Evolutionary conservation across 35 echinoderm and acorn worm species (phyloP).

Genomic region (Holothuria glaberrima): DNA sequence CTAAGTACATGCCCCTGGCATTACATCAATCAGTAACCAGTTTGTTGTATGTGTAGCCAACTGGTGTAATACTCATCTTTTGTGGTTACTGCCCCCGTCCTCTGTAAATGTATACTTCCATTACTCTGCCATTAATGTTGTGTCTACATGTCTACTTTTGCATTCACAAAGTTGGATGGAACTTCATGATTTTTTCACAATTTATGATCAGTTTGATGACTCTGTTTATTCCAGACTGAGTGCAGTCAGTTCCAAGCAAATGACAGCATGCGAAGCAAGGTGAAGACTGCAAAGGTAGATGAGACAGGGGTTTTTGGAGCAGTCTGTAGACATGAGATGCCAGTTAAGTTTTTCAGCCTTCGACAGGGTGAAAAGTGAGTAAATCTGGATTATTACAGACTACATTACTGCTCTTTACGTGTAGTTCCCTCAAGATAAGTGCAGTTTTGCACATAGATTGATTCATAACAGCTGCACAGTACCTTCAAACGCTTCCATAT

Average conservation of each 20-base stretch:
- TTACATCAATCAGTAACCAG: too few species aligned
- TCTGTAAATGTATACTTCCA: too few species aligned
- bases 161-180: too few species aligned
- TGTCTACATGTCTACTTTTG: too few species aligned
- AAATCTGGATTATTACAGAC: background rate
- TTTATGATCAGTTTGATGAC: background rate
- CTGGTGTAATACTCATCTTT: too few species aligned
- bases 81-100: too few species aligned
- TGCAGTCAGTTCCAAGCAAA: conserved; percentile 33
- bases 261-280: background rate
- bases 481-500: background rate
- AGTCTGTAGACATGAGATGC: conserved; percentile 49
- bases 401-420: background rate
- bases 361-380: conserved; percentile 24
- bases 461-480: too few species aligned
- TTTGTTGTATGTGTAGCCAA: too few species aligned
- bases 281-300: conserved; percentile 37
- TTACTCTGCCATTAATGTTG: too few species aligned
- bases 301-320: conserved; percentile 58
- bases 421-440: background rate
- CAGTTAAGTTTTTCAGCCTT: conserved; percentile 50
- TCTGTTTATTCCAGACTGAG: background rate
- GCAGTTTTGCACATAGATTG: too few species aligned
- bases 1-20: too few species aligned
- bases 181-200: too few species aligned